Conservation (phyloP, 30 jellyfish, hydroid and myxozoan genomes). For the Turritopsis dohrnii region DNA sequence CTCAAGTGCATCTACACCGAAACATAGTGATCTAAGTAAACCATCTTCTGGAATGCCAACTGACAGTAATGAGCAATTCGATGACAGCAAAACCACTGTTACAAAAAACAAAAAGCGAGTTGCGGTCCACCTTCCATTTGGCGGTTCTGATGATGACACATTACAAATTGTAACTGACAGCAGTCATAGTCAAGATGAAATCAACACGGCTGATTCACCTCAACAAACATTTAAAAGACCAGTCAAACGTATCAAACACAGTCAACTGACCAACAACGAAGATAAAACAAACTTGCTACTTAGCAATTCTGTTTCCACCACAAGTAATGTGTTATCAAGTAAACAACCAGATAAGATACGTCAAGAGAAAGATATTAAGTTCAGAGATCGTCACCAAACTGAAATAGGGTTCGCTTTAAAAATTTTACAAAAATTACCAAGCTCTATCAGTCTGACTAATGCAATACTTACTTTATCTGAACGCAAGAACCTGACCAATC, state of each 20-base stretch:
- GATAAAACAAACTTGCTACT: not conserved
- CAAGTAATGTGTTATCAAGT: not conserved
- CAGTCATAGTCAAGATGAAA: constrained; percentile 12
- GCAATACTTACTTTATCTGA: constrained; percentile 8
- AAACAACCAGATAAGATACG: not conserved
- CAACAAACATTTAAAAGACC: not conserved
- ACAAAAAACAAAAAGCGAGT: not conserved
- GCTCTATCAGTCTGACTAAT: not conserved
- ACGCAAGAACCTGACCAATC: not conserved
- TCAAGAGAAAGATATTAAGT: not conserved
- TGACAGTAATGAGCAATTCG: not conserved
- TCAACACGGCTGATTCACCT: not conserved
- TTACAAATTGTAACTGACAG: not conserved
- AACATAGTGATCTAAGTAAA: not conserved
- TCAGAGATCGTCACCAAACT: constrained; percentile 22
- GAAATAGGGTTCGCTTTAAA: constrained; percentile 13
- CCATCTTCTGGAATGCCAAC: not conserved
- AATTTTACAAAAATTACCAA: not conserved
- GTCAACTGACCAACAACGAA: not conserved
- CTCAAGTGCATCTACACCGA: not conserved
- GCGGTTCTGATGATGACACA: constrained; percentile 17
- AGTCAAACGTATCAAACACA: not conserved
- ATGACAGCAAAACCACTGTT: not conserved
- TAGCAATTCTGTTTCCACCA: not conserved
- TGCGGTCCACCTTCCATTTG: not conserved